Evolutionary conservation across 2,113 vertebrate genomes (phyloP).

Genomic region (Reinhardtius hippoglossoides): DNA sequence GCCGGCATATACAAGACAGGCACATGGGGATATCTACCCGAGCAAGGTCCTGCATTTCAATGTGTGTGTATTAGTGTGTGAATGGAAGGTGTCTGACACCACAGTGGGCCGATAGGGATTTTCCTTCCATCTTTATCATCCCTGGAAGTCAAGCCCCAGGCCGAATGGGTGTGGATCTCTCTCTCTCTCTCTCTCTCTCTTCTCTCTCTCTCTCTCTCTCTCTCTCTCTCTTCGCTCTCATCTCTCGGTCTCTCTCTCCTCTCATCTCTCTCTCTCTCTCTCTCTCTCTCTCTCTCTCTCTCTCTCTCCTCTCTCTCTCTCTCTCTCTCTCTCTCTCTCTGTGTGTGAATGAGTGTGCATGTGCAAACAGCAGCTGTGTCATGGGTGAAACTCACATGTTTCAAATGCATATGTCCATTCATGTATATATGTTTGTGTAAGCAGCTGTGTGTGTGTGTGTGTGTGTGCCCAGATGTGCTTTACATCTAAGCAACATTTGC

Average conservation of each 20-base stretch:
- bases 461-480: constrained; percentile 15
- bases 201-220: constrained; percentile 12
- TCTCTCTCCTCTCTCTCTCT: no score
- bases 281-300: constrained; percentile 19
- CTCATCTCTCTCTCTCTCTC: no score
- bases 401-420: not conserved
- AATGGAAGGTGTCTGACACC: constrained; percentile 7
- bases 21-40: constrained; percentile 12
- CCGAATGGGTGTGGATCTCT: constrained; percentile 50
- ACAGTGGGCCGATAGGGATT: constrained; percentile 38
- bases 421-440: not conserved
- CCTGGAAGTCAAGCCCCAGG: constrained; percentile 46
- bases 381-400: constrained; percentile 2
- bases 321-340: no score
- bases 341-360: not conserved
- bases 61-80: constrained; percentile 7
- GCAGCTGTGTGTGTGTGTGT: not conserved
- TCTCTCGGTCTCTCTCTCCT: no score
- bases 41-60: constrained; percentile 39
- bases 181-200: constrained; percentile 12
- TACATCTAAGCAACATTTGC: constrained; percentile 51
- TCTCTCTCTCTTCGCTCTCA: no score
- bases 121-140: constrained; percentile 54
- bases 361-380: not conserved
- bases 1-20: constrained; percentile 28